Percentiles rank a stretch among this genome's conserved stretches.
phyloP scores from a whole-genome alignment of 2,797 vertebrate genomes.

The Gallinago nigripennis region DNA sequence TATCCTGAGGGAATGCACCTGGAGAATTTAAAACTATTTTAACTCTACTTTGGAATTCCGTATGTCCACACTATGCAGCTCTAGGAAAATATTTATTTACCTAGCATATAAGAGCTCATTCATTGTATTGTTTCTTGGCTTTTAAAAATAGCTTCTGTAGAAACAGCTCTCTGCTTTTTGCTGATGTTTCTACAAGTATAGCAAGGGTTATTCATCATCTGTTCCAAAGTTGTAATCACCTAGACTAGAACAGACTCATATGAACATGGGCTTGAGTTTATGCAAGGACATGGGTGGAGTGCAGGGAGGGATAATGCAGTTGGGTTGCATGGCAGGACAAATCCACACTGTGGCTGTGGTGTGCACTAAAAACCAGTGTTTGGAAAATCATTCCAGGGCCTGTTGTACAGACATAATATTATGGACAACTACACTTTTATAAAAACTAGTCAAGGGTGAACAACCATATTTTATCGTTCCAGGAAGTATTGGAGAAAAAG shows the following conservation, averaged over 20 bases:
- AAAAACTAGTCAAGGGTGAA: not conserved
- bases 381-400: not conserved
- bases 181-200: not conserved
- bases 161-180: not conserved
- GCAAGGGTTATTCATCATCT: not conserved
- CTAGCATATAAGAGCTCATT: not conserved
- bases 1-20: not conserved
- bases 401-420: not conserved
- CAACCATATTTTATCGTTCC: not conserved
- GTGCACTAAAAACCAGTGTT: not conserved
- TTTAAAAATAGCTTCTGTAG: not conserved
- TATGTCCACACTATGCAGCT: not conserved
- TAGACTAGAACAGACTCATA: not conserved
- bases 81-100: not conserved
- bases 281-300: not conserved
- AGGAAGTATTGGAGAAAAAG: not conserved
- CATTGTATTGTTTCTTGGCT: not conserved
- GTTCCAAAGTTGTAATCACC: not conserved
- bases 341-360: fast-evolving
- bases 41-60: not conserved
- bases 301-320: not conserved
- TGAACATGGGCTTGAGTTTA: not conserved
- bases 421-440: not conserved
- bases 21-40: not conserved
- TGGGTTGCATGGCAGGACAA: not conserved